A percentile compares a stretch with the other conserved stretches of the same genome.
Evolutionary conservation across 2,113 vertebrate species (phyloP).

Genomic region (Pan paniscus): DNA sequence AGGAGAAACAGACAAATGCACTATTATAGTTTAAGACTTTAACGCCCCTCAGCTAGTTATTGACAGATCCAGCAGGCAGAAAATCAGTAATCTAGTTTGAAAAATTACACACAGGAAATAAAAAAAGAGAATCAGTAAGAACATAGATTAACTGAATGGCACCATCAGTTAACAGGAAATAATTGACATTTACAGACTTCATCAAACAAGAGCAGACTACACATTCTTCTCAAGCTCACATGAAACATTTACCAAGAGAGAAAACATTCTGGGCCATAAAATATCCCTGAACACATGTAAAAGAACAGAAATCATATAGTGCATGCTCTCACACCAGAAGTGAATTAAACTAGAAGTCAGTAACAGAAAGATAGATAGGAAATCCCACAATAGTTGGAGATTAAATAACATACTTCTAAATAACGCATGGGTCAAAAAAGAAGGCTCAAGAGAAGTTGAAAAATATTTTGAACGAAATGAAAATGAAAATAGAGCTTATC

Average conservation of each 20-base stretch:
- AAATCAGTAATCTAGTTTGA: background rate
- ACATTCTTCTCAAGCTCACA: background rate
- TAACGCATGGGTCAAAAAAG: background rate
- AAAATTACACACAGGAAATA: background rate
- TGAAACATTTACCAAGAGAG: background rate
- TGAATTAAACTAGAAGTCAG: background rate
- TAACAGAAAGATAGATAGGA: background rate
- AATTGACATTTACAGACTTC: background rate
- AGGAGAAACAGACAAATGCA: background rate
- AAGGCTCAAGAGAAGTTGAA: background rate
- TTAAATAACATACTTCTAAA: background rate
- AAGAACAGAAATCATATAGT: background rate
- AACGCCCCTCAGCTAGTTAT: background rate
- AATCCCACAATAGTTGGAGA: background rate
- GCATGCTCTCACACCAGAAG: background rate
- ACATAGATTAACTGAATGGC: background rate
- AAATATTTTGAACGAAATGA: background rate
- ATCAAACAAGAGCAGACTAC: background rate
- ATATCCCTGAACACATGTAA: conserved; percentile 27
- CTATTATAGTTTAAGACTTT: background rate
- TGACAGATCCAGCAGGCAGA: background rate
- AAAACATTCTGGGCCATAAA: background rate
- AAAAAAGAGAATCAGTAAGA: background rate
- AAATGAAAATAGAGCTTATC: background rate
- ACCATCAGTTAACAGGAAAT: background rate